These are phyloP conservation scores for Schizothorax lantsangensis DNA, from an alignment of 2,797 vertebrate genomes.

Conservation along the genomic window DNA sequence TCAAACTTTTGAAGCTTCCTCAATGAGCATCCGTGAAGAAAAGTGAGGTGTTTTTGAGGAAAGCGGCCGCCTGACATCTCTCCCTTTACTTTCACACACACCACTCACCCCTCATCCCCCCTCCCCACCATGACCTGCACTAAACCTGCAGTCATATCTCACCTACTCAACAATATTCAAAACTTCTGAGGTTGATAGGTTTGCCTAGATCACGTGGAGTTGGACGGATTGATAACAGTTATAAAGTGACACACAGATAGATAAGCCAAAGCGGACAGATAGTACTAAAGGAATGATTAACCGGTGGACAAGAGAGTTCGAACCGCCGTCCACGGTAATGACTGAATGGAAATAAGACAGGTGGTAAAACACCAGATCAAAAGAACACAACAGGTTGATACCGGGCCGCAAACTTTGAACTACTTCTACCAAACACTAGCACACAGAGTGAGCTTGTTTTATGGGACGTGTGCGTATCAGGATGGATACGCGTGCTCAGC, in stretches of 20 bases:
- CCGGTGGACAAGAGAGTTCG: conserved; percentile 64
- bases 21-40: neutral
- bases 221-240: conserved; percentile 85
- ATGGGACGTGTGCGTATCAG: conserved; percentile 8
- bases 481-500: conserved; percentile 7
- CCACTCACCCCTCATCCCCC: no score
- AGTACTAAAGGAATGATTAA: conserved; percentile 95
- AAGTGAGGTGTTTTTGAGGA: conserved; percentile 35
- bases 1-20: conserved; percentile 1
- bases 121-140: conserved; percentile 79
- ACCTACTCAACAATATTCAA: conserved; percentile 81
- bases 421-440: conserved; percentile 52
- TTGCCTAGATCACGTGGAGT: conserved; percentile 73
- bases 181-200: conserved; percentile 78
- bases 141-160: conserved; percentile 82
- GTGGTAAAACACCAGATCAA: conserved; percentile 81
- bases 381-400: conserved; percentile 75
- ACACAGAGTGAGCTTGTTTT: neutral
- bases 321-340: conserved; percentile 68
- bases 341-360: conserved; percentile 70
- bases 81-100: conserved; percentile 59
- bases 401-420: conserved; percentile 74
- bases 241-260: conserved; percentile 96
- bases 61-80: conserved; percentile 33
- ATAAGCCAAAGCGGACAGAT: conserved; percentile 93